Percentiles rank a stretch among this genome's conserved stretches.
phyloP scores from a whole-genome alignment of 2,113 vertebrate genomes.

The Elanoides forficatus region DNA sequence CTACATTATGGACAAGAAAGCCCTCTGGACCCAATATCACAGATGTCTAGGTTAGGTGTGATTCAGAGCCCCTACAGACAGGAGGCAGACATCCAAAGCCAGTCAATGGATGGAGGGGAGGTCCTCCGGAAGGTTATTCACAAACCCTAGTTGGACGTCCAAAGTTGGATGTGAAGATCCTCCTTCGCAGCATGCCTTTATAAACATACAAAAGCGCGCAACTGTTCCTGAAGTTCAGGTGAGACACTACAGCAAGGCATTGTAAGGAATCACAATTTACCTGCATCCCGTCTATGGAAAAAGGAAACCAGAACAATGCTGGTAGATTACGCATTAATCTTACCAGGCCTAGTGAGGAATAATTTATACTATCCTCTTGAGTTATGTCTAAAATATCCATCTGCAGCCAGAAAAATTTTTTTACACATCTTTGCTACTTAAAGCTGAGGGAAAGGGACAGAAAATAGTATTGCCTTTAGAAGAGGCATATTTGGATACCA shows the following conservation, averaged over 20 bases:
- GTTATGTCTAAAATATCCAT: neutral
- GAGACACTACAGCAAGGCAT: neutral
- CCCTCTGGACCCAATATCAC: neutral
- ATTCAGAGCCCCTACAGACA: neutral
- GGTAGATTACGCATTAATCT: neutral
- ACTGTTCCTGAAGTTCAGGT: neutral
- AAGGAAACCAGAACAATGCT: neutral
- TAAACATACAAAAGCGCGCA: neutral
- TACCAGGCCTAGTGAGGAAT: neutral
- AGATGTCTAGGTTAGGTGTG: neutral
- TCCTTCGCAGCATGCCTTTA: neutral
- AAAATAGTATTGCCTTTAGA: neutral
- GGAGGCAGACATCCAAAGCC: neutral
- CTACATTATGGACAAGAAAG: neutral
- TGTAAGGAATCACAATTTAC: neutral
- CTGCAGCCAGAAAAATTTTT: neutral
- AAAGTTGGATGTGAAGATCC: neutral
- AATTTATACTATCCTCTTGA: neutral
- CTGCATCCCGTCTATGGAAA: neutral
- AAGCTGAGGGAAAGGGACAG: neutral
- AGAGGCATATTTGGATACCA: neutral
- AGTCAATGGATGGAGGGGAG: neutral
- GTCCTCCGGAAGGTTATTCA: neutral
- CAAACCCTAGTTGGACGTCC: rapidly evolving
- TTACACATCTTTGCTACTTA: neutral